These are phyloP conservation scores for Perithous albicinctus DNA, from an alignment of 2,888 invertebrate genomes.

Conservation along the genomic window DNA sequence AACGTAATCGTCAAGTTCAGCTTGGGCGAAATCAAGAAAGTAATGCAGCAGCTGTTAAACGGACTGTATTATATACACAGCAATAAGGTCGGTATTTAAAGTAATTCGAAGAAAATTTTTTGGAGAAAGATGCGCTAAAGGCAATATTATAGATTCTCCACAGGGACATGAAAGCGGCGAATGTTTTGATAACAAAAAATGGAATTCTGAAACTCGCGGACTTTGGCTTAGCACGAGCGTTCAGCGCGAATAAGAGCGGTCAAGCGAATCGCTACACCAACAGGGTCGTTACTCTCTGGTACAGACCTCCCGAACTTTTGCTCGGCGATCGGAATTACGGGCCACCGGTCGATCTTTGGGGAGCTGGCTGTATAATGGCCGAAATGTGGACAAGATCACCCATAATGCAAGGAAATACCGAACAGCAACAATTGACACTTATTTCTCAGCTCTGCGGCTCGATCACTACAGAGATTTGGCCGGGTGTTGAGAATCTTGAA, in stretches of 20 bases:
- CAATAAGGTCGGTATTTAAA: constrained; percentile 88
- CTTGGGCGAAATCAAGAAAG: constrained; percentile 98
- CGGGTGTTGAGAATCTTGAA: constrained; percentile 95
- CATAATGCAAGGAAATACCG: constrained; percentile 98
- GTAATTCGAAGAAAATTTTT: background rate
- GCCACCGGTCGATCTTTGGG: constrained; percentile 98
- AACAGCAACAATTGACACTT: constrained; percentile 97
- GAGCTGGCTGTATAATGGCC: constrained; percentile 99
- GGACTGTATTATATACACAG: constrained; percentile 98
- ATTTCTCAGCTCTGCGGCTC: constrained; percentile 99
- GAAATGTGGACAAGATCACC: constrained; percentile 99
- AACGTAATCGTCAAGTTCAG: constrained; percentile 98
- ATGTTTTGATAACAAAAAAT: constrained; percentile 98
- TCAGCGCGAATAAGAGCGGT: constrained; percentile 94
- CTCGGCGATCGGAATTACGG: constrained; percentile 97
- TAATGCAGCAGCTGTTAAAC: constrained; percentile 93
- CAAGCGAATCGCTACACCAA: constrained; percentile 97
- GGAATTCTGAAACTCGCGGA: constrained; percentile 98
- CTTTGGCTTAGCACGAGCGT: constrained; percentile 98
- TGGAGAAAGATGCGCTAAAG: too few relatives aligned
- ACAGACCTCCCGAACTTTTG: constrained; percentile 90
- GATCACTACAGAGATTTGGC: constrained; percentile 97
- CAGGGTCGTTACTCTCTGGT: constrained; percentile 98
- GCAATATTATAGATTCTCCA: constrained; percentile 90
- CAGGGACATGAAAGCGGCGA: constrained; percentile 99